phyloP scores from a whole-genome alignment of 2,113 vertebrate genomes.

The Caracal caracal region DNA sequence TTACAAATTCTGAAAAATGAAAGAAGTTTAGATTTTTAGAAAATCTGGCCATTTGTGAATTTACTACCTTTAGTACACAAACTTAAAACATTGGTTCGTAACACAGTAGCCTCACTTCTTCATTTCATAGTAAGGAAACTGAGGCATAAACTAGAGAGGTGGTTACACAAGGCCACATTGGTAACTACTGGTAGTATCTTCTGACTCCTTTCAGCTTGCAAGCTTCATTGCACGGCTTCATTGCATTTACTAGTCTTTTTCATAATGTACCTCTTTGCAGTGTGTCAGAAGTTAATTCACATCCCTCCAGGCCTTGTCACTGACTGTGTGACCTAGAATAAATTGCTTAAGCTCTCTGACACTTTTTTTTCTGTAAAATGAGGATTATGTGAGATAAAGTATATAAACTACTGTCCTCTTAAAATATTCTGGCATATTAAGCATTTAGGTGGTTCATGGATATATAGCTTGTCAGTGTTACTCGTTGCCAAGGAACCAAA shows the following conservation, averaged over 20 bases:
- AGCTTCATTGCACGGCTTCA: background rate
- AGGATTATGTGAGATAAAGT: background rate
- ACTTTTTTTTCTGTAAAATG: conserved; percentile 15
- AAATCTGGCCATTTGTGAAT: conserved; percentile 2
- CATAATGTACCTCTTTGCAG: background rate
- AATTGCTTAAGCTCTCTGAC: conserved; percentile 9
- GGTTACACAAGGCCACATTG: background rate
- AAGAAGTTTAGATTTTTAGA: conserved; percentile 43
- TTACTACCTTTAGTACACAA: background rate
- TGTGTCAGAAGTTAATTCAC: conserved; percentile 32
- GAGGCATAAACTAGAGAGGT: background rate
- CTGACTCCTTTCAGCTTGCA: background rate
- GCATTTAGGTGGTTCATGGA: conserved; percentile 1
- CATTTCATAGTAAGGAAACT: conserved; percentile 31
- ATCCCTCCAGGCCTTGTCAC: background rate
- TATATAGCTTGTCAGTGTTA: conserved; percentile 29
- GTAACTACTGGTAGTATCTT: background rate
- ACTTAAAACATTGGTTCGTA: background rate
- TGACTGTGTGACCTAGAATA: background rate
- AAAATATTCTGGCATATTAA: conserved; percentile 39
- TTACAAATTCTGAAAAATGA: conserved; percentile 21
- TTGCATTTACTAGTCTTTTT: background rate
- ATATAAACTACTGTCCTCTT: conserved; percentile 34
- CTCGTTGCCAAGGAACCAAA: background rate
- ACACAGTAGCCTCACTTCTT: background rate